Base-by-base conservation (phyloP, 2,113 vertebrate species). In the Ptilorrhoa leucosticta region DNA sequence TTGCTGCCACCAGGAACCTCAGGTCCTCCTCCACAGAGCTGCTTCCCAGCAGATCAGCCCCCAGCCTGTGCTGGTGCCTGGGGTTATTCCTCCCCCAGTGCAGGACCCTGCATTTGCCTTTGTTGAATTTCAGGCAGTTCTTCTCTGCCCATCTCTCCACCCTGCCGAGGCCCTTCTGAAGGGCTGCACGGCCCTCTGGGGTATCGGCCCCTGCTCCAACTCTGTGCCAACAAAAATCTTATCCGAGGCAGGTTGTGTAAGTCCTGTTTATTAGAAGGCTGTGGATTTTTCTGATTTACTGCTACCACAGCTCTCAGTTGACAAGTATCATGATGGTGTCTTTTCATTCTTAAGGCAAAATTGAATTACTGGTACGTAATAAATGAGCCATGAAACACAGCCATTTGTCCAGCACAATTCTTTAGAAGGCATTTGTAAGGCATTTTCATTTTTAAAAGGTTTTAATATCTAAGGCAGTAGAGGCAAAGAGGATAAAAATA, bases 141-240 rank as follows among this genome's bases (percentile, higher is more conserved):
- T 6, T 44, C 37, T 33, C 17, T 69, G 15, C 39, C 63, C 33
- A 12, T 15, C 53, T 60, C 9, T 44, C 14, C 27, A 15, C 1
- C 4, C 26, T 45, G 27, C 3, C 0, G 0, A 28, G 24, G 22
- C 20, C 37, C 14, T 44, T 51, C 72, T 60, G 45, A 51, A 60
- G 37, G 53, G 31, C 45, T 23, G 27, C 27, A 18, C 0, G 1
- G 39, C 47, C 10, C 37, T 14, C 51, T 42, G 20, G 60, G 24
- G 3, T 40, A 9, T 18, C 1, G 2, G 33, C 27, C 30, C 2
- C 17, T 37, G 5, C 11, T 11, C 13, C 0, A 27, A 33, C 37
- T 33, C 14, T 28, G 14, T 27, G n/a, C n/a, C 8, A 66, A 35
- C 40, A 58, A 73, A 35, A 21, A 12, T 33, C 18, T 68, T 3